A percentile compares a stretch with the other conserved stretches of the same genome.
Conservation (phyloP, 1,140 invertebrate genomes). For the Pseudomyrmex gracilis region DNA sequence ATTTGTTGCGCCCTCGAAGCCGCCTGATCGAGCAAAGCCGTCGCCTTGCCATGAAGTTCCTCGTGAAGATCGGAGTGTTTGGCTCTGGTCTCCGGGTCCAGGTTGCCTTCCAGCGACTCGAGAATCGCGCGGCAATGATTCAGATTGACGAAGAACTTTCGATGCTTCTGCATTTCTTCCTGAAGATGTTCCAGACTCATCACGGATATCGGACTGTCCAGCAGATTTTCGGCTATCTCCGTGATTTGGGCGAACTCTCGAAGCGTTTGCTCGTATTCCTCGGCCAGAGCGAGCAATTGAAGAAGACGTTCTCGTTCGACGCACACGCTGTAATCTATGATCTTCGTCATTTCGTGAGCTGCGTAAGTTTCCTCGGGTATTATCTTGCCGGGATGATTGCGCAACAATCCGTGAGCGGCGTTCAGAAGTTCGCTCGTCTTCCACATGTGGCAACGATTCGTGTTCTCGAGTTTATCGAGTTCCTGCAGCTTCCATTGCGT, state of each 20-base stretch:
- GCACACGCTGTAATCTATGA: conserved; percentile 89
- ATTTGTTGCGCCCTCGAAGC: conserved; percentile 92
- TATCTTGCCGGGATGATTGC: conserved; percentile 88
- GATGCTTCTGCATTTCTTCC: conserved; percentile 95
- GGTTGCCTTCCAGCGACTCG: conserved; percentile 93
- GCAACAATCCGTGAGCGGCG: conserved; percentile 86
- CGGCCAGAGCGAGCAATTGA: conserved; percentile 90
- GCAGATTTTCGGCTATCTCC: conserved; percentile 91
- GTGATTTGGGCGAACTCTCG: conserved; percentile 94
- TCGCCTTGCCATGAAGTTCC: conserved; percentile 90
- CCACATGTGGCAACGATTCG: conserved; percentile 86
- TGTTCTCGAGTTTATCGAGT: conserved; percentile 88
- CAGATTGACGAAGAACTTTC: conserved; percentile 94
- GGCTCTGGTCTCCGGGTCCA: conserved; percentile 91
- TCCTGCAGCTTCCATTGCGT: conserved; percentile 88
- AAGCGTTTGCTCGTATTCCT: conserved; percentile 94
- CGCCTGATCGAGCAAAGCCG: conserved; percentile 91
- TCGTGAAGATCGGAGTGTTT: conserved; percentile 91
- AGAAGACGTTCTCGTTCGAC: conserved; percentile 91
- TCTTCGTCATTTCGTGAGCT: conserved; percentile 88
- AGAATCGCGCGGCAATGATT: conserved; percentile 94
- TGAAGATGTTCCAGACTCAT: conserved; percentile 91
- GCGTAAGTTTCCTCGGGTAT: conserved; percentile 89
- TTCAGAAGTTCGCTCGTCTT: conserved; percentile 85
- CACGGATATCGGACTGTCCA: conserved; percentile 91